Evolutionary conservation across 2,113 vertebrate species (phyloP), one percentile per base, ranked within the genome.

Genomic region (Procavia capensis): DNA sequence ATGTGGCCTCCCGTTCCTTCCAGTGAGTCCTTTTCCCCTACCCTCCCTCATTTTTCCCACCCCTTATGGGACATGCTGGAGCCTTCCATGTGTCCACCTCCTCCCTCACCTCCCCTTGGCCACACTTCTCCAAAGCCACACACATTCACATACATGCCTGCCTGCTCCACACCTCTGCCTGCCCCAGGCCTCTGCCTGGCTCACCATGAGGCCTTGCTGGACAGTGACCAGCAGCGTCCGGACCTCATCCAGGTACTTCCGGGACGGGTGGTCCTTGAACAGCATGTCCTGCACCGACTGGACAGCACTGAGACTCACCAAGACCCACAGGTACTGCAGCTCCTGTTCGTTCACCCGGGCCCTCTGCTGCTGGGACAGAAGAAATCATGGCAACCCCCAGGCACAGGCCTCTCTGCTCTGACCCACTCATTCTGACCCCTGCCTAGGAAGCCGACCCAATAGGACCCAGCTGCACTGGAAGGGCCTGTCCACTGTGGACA

Each of bases 251-350:
- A 98, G 98, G 95, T 99, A 99, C 10, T 85, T 94, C 95, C 98
- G 97, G 29, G 99, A 99, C 0, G 99, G 99, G 94, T 99, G 99
- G 91, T 98, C 98, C 80, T 98, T 98, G 0, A 98, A 98, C 96
- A 99, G 96, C 82, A 99, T 98, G 4, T 96, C 97, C 27, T 97
- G 97, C 96, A 99, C 98, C 43, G 97, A 98, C 97, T 99, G 98
- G 61, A 99, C 97, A 0, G 98, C 96, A 9, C 98, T 98, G 80
- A 98, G 98, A 95, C 98, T 99, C 93, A 99, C 91, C 9, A 97
- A 97, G 93, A 99, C 98, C 99, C 99, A 99, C 97, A 99, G 97
- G 76, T 98, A 98, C 87, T 98, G 98, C 88, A 99, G 98, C 10
- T 99, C 96, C 17, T 86, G 90, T 25, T 98, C 98, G 0, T 96